Base-by-base conservation (phyloP, 2,888 invertebrate species). In the Ernsta delagoae region DNA sequence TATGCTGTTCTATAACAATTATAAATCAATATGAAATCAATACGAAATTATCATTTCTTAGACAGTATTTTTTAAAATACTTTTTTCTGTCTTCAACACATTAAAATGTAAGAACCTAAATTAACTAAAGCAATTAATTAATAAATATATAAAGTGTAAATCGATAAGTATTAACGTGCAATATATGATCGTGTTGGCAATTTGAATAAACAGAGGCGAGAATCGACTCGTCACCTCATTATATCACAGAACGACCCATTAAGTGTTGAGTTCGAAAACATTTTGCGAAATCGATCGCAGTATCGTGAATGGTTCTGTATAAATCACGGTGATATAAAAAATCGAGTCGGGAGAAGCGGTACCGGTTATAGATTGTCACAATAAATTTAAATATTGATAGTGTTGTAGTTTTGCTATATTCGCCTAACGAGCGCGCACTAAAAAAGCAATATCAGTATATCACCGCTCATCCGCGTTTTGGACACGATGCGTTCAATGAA, bases 391-490 rank as follows among this genome's bases (percentile, higher is more conserved):
- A 87, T 87, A 88, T 89, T 84, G 88, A 86, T 87, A 85, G 85
- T 79, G 81, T 71, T 72, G 75, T 77, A 75, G 77, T 83, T 86
- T 89, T 78, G 87, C 88, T 82, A 86, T 79, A 83, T 82, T 83
- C 83, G 83, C 78, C 84, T 89, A 90, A 90, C 88, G 86, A 90
- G 84, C 84, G 80, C 75, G 80, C 84, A 83, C 84, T 84, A 87
- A 86, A 88, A 87, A 87, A 85, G 83, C 83, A 85, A 89, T 90
- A 88, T 85, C 92, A 86, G 88, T 92, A 92, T 89, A 90, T 92
- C 89, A 92, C 89, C 72, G 81, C 82, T 83, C 87, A 86, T 88
- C 88, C 85, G 87, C 86, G 83, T 85, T 86, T 87, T 75, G 85
- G 86, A 83, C 83, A 78, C 79, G 77, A 78, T 78, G 76, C 80